Base-by-base conservation (phyloP, 2,888 invertebrate genomes). In the Patella pellucida region DNA sequence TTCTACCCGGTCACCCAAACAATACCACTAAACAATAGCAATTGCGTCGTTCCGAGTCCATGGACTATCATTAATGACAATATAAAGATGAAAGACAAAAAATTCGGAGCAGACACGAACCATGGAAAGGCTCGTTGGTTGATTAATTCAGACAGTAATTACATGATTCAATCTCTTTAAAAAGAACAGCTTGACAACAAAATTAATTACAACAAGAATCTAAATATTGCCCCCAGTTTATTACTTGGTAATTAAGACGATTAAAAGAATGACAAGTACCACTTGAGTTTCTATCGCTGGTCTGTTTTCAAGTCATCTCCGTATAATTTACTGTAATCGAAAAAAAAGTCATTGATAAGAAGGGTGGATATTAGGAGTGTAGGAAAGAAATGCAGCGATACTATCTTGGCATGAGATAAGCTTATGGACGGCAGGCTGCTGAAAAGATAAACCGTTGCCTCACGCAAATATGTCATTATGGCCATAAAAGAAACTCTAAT, bases 341-440 rank as follows among this genome's bases (percentile, higher is more conserved):
- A 62, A 23, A 31, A 41, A 23, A 62, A 62, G 62, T 62, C 62
- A 62, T 62, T 62, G 62, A 62, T 62, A 62, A 23, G 23, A 62
- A 23, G 62, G 23, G 23, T 19, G 62, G 62, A 23, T 62, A 62
- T 62, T 62, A 62, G 23, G 23, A 62, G 14, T 62, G 11, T 23
- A 23, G 62, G 62, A 23, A 62, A 62, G 62, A 62, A 62, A 23
- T 62, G 62, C 19, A 23, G 62, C 62, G 62, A 62, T 62, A 23
- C 62, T 62, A 62, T 62, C 62, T 62, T 62, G 62, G 62, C 62
- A 62, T 62, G 62, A 62, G 62, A 62, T 62, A 62, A 62, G 62
- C 62, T 23, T 62, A 62, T 62, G 62, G 62, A 19, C 62, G 62
- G 23, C 62, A 12, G 62, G 11, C 62, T 62, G 62, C 19, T 62